phyloP scores from a whole-genome alignment of 2,797 vertebrate genomes.

The Hozukius guyotensis region DNA sequence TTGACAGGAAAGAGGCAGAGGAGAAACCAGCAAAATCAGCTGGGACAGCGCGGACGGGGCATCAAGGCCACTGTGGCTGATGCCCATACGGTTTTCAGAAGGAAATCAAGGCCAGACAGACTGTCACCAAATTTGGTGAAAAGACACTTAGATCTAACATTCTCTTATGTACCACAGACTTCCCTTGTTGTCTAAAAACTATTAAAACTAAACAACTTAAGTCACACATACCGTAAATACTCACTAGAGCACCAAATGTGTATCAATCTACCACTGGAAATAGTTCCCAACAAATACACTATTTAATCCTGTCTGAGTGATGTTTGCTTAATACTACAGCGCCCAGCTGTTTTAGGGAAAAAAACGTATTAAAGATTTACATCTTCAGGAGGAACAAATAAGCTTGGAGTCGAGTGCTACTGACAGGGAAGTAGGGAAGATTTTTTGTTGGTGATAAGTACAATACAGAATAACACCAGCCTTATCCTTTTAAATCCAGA shows the following conservation, averaged over 20 bases:
- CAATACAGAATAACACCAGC: not conserved
- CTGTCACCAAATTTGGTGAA: not conserved
- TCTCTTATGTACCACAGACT: not conserved
- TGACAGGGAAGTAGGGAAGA: not conserved
- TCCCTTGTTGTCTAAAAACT: not conserved
- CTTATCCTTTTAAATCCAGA: too few species aligned
- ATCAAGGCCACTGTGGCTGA: not conserved
- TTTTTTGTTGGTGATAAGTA: not conserved
- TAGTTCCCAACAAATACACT: not conserved
- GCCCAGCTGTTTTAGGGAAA: not conserved
- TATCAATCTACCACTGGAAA: not conserved
- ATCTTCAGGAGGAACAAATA: not conserved
- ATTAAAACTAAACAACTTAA: not conserved
- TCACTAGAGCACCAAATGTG: not conserved
- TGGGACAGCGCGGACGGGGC: not conserved
- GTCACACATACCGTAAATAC: not conserved
- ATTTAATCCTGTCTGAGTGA: not conserved
- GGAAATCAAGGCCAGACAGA: not conserved
- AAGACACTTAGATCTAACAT: not conserved
- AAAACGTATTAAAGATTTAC: not conserved
- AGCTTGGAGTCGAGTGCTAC: not conserved
- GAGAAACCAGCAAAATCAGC: too few species aligned
- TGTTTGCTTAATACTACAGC: not conserved
- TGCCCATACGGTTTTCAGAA: rapidly evolving
- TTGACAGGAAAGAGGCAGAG: too few species aligned